Percentiles rank a stretch among this genome's conserved stretches.
These are phyloP conservation scores for Elysia crispata DNA, from an alignment of 2,888 invertebrate genomes.

Conservation along the genomic window DNA sequence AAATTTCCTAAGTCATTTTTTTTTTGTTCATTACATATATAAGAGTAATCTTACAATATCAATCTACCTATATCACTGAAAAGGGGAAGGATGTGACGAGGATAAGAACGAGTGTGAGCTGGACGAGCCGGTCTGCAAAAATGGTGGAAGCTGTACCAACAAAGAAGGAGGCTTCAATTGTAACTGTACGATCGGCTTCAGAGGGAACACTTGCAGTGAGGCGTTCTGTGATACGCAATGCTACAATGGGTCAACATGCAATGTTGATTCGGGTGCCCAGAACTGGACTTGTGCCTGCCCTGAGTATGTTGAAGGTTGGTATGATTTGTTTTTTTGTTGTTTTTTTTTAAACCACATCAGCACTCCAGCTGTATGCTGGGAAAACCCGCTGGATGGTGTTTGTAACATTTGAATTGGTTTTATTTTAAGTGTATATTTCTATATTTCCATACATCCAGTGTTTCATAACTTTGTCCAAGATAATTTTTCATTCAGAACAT, in stretches of 20 bases:
- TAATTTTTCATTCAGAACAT: no score
- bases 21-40: no score
- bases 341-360: not conserved
- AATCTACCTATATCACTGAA: not conserved
- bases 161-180: constrained; percentile 67
- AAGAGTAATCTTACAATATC: no score
- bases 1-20: no score
- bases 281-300: constrained; percentile 59
- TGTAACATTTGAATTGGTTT: not conserved
- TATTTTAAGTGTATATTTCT: no score
- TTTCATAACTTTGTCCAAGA: no score
- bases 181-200: constrained; percentile 65
- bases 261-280: constrained; percentile 1
- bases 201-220: constrained; percentile 60
- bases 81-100: constrained; percentile 84
- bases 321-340: not conserved
- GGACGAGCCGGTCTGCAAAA: constrained; percentile 75
- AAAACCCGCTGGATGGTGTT: no score
- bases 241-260: constrained; percentile 59
- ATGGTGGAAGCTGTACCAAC: constrained; percentile 80
- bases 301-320: constrained; percentile 61
- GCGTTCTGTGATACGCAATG: constrained; percentile 61
- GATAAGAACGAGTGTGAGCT: constrained; percentile 55
- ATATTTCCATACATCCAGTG: not conserved
- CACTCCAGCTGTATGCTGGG: no score